Base-by-base conservation (phyloP, 2,113 vertebrate genomes). In the Brachyistius frenatus region DNA sequence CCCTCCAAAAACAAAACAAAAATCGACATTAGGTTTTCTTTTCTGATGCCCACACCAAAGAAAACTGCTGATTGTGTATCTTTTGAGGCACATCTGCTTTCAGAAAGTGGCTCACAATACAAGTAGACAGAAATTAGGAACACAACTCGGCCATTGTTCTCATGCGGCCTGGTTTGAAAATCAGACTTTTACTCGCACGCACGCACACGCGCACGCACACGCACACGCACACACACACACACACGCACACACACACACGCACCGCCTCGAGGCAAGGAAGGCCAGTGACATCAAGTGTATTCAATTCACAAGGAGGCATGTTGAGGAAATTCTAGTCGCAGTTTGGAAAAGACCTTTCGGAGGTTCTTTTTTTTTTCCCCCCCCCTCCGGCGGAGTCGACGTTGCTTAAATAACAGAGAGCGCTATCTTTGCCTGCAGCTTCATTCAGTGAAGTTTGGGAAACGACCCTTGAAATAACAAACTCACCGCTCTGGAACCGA, bases 221-320 rank as follows among this genome's bases (percentile, higher is more conserved):
- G 23, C 73, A 50, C 75, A 30, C 56, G 57, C 54, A 73, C 35
- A 1, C 23, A 23, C 23, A 23, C 23, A 23, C 23, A 1, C 23
- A 23, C 50, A 37, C 66, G 37, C 64, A 49, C 33, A 14, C 46
- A 31, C 55, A 15, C 73, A 50, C 75, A 30, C 56, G 57, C 54
- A 73, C 35, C 0, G 72, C 86, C 80, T 70, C 7, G 7, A 72
- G 88, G 82, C 61, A 57, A 80, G 63, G 81, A 78, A 84, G 79
- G 79, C 82, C 79, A 64, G 60, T 77, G 85, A 91, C 91, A 88
- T 89, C 73, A 73, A 90, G 85, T 81, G 86, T 83, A 81, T 91
- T 86, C 63, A 69, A 63, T 87, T 90, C 88, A 78, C 81, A 60
- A 33, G 86, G 84, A 88, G 80, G 78, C 91, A 85, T 84, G 83